Evolutionary conservation across 2,113 vertebrate species (phyloP).

Genomic region (Elephantulus edwardii): DNA sequence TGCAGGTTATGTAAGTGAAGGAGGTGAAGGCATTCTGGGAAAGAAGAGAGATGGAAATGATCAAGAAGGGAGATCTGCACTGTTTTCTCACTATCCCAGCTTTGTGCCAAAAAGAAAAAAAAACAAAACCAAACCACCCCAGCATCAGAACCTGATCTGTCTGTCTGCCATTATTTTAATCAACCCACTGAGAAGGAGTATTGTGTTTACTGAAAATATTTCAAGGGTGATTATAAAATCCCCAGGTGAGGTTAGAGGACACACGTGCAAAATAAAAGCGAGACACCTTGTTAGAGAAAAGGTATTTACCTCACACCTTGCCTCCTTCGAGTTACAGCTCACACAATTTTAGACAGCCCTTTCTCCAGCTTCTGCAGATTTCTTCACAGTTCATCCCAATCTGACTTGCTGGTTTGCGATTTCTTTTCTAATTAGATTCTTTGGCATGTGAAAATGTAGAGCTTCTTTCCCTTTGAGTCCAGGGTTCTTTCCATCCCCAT

Average conservation of each 20-base stretch:
- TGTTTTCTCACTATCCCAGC: conserved; percentile 15
- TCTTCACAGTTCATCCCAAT: conserved; percentile 68
- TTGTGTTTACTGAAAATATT: conserved; percentile 26
- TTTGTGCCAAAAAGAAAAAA: not conserved
- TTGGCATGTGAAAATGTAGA: conserved; percentile 73
- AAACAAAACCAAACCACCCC: not conserved
- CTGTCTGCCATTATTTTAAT: not conserved
- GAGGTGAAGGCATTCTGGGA: not conserved
- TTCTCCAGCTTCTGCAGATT: conserved; percentile 68
- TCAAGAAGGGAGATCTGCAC: not conserved
- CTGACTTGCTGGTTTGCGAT: conserved; percentile 64
- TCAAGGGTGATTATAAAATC: conserved; percentile 11
- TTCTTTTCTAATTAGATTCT: conserved; percentile 80
- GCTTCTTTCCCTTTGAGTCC: conserved; percentile 58
- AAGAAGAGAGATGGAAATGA: conserved; percentile 45
- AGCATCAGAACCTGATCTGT: not conserved
- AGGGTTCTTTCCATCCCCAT: not conserved
- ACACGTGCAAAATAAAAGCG: conserved; percentile 60
- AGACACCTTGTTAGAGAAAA: conserved; percentile 43
- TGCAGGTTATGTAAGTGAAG: conserved; percentile 39
- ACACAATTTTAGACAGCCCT: conserved; percentile 42
- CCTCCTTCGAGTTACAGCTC: conserved; percentile 43
- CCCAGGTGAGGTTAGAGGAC: not conserved
- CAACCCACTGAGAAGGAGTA: not conserved
- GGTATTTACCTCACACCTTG: conserved; percentile 20